phyloP scores from a whole-genome alignment of 2,113 vertebrate genomes.

The Mesitornis unicolor region DNA sequence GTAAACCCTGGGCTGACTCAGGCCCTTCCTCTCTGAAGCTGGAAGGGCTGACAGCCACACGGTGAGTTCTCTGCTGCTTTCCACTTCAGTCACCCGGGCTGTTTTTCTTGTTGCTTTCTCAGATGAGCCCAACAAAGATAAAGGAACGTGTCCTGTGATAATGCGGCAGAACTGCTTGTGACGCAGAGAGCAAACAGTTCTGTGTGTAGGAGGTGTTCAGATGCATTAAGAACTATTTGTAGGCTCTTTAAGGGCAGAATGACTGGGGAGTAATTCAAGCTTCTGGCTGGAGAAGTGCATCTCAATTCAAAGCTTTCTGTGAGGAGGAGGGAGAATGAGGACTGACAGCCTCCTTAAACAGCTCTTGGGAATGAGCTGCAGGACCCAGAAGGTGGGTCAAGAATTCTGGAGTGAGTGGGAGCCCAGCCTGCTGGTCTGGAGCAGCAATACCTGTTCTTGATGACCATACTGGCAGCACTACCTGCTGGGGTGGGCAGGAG shows the following conservation, averaged over 20 bases:
- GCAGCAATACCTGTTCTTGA: background rate
- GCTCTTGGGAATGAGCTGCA: background rate
- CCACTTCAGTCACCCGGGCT: accelerated
- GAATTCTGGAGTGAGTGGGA: background rate
- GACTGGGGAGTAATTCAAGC: slow-evolving; percentile 2
- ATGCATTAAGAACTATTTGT: slow-evolving; percentile 21
- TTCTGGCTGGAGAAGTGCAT: background rate
- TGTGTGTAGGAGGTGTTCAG: slow-evolving; percentile 31
- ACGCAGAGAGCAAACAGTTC: background rate
- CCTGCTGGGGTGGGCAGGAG: background rate
- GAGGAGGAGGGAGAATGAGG: background rate
- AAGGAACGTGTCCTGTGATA: background rate
- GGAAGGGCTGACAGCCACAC: accelerated
- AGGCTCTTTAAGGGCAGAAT: slow-evolving; percentile 27
- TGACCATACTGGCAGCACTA: background rate
- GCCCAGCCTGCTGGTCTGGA: background rate
- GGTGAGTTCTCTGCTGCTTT: background rate
- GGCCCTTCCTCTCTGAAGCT: background rate
- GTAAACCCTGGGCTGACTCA: background rate
- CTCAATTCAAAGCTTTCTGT: background rate
- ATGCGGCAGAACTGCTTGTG: background rate
- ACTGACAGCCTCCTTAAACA: background rate
- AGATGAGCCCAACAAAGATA: background rate
- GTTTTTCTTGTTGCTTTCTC: background rate
- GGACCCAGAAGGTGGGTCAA: background rate